phyloP scores from a whole-genome alignment of 92 coral and sea anemone species.

The Parazoanthus swiftii region DNA sequence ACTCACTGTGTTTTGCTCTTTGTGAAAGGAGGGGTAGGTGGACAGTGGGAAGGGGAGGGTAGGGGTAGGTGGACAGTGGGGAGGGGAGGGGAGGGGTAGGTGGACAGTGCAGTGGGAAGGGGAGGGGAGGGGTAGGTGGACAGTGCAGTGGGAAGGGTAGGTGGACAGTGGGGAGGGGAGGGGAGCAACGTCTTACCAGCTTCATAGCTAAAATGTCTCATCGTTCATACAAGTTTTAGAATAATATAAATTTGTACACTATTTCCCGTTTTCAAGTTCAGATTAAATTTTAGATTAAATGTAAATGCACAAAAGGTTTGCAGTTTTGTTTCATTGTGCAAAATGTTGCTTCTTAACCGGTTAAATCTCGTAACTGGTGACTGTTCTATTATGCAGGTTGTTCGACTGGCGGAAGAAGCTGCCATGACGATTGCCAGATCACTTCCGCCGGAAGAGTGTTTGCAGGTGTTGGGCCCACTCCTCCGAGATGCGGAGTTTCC shows the following conservation, averaged over 20 bases:
- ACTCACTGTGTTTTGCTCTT: not conserved
- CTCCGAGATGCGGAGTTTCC: slow-evolving; percentile 89
- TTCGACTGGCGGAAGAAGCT: slow-evolving; percentile 98
- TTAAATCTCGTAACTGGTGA: not conserved
- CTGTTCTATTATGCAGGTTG: slow-evolving; percentile 61
- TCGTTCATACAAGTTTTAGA: not conserved
- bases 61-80: not conserved
- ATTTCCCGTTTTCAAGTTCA: not conserved
- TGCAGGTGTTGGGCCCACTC: slow-evolving; percentile 86
- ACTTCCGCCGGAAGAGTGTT: slow-evolving; percentile 85
- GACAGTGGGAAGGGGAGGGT: not conserved
- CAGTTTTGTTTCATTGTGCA: too few species aligned
- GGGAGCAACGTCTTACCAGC: not conserved
- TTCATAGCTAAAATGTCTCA: not conserved
- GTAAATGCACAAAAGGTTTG: too few species aligned
- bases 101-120: too few species aligned
- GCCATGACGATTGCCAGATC: slow-evolving; percentile 85
- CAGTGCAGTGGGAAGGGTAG: too few species aligned
- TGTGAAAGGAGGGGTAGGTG: not conserved
- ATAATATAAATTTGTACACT: too few species aligned
- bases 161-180: not conserved
- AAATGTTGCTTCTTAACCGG: not conserved
- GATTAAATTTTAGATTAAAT: too few species aligned
- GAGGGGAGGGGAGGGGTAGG: not conserved
- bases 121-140: not conserved